Conservation (phyloP, 2,113 vertebrate species). For the Nerophis lumbriciformis region DNA sequence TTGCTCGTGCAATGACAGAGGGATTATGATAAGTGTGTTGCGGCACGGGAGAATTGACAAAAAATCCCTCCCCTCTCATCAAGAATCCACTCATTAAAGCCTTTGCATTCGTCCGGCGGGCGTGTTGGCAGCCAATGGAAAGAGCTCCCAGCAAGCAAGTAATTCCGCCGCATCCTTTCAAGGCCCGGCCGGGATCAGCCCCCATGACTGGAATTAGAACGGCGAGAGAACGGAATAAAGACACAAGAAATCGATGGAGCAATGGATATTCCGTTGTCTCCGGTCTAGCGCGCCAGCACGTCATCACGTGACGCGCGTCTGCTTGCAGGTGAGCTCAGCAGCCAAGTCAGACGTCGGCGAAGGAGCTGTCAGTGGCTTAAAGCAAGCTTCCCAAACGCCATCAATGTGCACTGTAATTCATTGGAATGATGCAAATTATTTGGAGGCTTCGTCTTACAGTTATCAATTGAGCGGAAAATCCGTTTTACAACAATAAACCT, state of each 20-base stretch:
- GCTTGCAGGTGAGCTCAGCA: conserved; percentile 62
- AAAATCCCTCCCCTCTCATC: conserved; percentile 48
- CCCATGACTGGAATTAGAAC: conserved; percentile 51
- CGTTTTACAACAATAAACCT: conserved; percentile 40
- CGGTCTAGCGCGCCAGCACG: conserved; percentile 57
- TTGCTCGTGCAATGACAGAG: conserved; percentile 30
- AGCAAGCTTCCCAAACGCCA: conserved; percentile 4
- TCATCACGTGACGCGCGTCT: conserved; percentile 13
- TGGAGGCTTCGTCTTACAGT: conserved; percentile 11
- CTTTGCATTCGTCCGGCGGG: conserved; percentile 32
- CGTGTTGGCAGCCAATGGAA: conserved; percentile 31
- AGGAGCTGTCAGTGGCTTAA: not conserved
- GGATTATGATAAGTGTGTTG: conserved; percentile 60
- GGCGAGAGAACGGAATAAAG: conserved; percentile 55
- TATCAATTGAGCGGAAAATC: conserved; percentile 38
- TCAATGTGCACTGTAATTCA: not conserved
- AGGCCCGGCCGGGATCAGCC: conserved; percentile 31
- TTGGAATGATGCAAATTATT: conserved; percentile 1
- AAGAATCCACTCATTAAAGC: conserved; percentile 58
- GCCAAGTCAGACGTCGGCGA: conserved; percentile 4
- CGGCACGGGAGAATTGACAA: conserved; percentile 41
- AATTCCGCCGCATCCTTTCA: conserved; percentile 22
- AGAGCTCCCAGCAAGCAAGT: conserved; percentile 27
- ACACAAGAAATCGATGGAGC: conserved; percentile 62
- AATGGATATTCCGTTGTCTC: conserved; percentile 54